These are phyloP conservation scores for Eilema griseolum DNA, from an alignment of 2,888 invertebrate genomes.

Conservation along the genomic window DNA sequence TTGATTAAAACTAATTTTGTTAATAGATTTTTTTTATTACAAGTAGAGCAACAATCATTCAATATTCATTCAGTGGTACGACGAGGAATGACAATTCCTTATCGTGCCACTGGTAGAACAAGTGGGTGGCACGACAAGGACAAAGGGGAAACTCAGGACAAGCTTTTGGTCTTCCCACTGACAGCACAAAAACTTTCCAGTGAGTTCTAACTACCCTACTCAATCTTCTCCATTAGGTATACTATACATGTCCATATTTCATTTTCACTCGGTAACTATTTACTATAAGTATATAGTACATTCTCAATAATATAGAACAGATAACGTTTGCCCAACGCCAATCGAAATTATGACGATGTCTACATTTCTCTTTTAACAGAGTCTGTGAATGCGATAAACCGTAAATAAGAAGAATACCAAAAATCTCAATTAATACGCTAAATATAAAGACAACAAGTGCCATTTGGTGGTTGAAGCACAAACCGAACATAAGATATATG, in stretches of 20 bases:
- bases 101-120: too few relatives aligned
- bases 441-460: not conserved
- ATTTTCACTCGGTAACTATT: not conserved
- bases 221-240: not conserved
- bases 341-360: not conserved
- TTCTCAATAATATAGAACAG: not conserved
- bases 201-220: too few relatives aligned
- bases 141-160: too few relatives aligned
- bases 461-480: not conserved
- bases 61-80: too few relatives aligned
- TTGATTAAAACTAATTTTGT: too few relatives aligned
- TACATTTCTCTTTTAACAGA: not conserved
- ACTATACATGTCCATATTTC: not conserved
- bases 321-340: not conserved
- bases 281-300: not conserved
- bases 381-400: not conserved
- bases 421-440: not conserved
- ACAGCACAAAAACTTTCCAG: too few relatives aligned
- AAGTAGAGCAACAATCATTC: too few relatives aligned
- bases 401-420: not conserved
- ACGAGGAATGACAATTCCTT: too few relatives aligned
- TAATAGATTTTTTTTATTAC: too few relatives aligned
- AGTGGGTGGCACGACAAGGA: too few relatives aligned
- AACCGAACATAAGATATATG: not conserved
- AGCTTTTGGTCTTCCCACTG: too few relatives aligned